Percentiles rank a stretch among this genome's conserved stretches.
Conservation (phyloP, 2,113 vertebrate genomes). For the Electrona antarctica region DNA sequence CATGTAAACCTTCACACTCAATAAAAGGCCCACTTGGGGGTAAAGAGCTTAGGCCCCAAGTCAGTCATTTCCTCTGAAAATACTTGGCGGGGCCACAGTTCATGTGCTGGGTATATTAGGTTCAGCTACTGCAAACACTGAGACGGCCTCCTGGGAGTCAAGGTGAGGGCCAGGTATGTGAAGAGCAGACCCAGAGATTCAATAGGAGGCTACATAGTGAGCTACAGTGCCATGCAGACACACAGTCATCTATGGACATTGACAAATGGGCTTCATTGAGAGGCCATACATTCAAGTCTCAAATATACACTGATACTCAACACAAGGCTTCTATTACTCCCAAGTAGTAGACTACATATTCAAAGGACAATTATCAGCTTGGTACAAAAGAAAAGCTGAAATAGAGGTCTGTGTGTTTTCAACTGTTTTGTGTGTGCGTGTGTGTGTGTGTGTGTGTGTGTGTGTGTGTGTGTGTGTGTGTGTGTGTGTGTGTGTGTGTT, state of each 20-base stretch:
- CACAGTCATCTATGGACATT: neutral
- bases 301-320: no score
- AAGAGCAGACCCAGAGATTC: constrained; percentile 12
- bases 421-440: neutral
- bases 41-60: constrained; percentile 35
- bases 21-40: constrained; percentile 49
- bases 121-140: constrained; percentile 68
- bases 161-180: constrained; percentile 37
- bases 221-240: constrained; percentile 10
- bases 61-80: constrained; percentile 71
- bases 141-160: constrained; percentile 49
- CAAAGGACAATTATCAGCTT: no score
- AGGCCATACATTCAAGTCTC: neutral
- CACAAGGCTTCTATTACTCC: no score
- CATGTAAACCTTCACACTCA: constrained; percentile 54
- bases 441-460: constrained; percentile 1
- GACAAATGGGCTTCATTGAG: neutral
- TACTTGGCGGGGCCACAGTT: constrained; percentile 48
- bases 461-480: neutral
- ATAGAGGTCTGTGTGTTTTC: neutral
- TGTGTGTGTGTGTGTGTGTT: neutral
- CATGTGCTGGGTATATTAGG: constrained; percentile 54
- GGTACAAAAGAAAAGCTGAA: no score
- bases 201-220: constrained; percentile 24
- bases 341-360: no score